These are phyloP conservation scores for Drosophila arawakana DNA, from an alignment of 1,140 invertebrate species.

Conservation along the genomic window DNA sequence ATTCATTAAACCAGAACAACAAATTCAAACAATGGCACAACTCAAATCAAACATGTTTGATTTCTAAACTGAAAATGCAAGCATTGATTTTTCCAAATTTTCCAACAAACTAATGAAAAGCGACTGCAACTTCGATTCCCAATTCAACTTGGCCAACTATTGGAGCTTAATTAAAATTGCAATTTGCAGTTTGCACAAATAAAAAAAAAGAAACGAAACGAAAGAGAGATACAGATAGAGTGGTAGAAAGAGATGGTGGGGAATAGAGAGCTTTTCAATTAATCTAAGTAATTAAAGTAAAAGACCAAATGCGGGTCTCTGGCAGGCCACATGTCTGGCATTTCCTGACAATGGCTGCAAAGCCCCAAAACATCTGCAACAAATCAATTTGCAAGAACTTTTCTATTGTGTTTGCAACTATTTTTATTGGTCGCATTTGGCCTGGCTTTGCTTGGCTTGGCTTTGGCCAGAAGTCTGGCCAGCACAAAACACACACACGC, in stretches of 20 bases:
- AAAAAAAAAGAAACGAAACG: background rate
- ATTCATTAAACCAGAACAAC: background rate
- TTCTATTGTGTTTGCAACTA: slow-evolving; percentile 64
- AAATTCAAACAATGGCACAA: background rate
- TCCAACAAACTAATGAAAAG: slow-evolving; percentile 7
- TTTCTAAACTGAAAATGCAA: background rate
- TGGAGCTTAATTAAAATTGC: slow-evolving; percentile 51
- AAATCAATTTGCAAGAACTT: slow-evolving; percentile 76
- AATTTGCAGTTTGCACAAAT: slow-evolving; percentile 22
- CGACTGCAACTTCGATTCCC: slow-evolving; percentile 14
- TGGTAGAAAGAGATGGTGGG: background rate
- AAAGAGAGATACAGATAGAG: slow-evolving; percentile 3
- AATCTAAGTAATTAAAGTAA: slow-evolving; percentile 69
- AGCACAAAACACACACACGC: background rate
- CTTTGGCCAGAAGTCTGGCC: slow-evolving; percentile 25
- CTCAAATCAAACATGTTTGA: background rate
- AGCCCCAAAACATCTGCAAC: slow-evolving; percentile 70
- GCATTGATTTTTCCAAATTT: background rate
- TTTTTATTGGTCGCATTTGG: slow-evolving; percentile 65
- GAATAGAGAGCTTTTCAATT: slow-evolving; percentile 44
- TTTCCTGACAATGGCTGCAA: slow-evolving; percentile 54
- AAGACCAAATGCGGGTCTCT: slow-evolving; percentile 37
- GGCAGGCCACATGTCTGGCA: slow-evolving; percentile 52
- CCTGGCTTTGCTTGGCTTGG: slow-evolving; percentile 28
- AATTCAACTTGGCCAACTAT: slow-evolving; percentile 33